phyloP scores from a whole-genome alignment of 2,113 vertebrate genomes.

The Apaloderma vittatum region DNA sequence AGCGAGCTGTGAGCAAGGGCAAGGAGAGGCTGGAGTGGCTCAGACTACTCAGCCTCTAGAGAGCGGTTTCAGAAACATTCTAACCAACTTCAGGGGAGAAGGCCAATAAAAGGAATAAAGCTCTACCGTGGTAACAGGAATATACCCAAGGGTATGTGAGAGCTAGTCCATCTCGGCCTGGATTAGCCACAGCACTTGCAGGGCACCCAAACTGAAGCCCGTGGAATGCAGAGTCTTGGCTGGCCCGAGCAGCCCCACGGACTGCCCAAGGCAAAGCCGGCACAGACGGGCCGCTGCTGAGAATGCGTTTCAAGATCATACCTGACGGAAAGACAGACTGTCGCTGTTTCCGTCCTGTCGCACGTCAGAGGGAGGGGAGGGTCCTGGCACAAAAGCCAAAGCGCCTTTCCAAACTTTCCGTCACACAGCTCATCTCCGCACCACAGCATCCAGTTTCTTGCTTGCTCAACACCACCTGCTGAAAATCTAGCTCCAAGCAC shows the following conservation, averaged over 20 bases:
- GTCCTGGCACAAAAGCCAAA: neutral
- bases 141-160: neutral
- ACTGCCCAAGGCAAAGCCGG: neutral
- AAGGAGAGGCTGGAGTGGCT: neutral
- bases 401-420: neutral
- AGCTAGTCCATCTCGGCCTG: neutral
- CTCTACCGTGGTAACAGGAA: neutral
- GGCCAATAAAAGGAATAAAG: neutral
- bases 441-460: neutral
- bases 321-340: neutral
- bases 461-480: neutral
- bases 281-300: neutral
- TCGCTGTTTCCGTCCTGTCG: neutral
- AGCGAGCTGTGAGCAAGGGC: neutral
- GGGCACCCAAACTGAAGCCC: neutral
- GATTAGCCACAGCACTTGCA: neutral
- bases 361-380: neutral
- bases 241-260: neutral
- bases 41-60: neutral
- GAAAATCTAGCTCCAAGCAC: neutral
- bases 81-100: neutral
- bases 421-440: neutral
- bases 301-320: neutral
- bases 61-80: neutral
- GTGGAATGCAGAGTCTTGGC: neutral